These are phyloP conservation scores for Gila orcuttii DNA, from an alignment of 2,113 vertebrate species.

Conservation along the genomic window DNA sequence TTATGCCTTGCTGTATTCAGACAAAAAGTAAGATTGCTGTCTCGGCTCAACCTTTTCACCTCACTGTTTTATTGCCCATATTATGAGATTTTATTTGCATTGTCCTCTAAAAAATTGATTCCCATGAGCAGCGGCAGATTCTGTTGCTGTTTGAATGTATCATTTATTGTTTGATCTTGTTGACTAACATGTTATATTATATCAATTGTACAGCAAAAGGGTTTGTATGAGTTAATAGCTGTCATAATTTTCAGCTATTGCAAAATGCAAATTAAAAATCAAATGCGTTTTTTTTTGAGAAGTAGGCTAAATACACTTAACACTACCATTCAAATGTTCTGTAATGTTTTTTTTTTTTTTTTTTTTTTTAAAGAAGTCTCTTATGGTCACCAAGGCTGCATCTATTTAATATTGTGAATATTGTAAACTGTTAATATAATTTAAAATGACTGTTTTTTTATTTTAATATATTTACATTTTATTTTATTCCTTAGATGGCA, in stretches of 20 bases:
- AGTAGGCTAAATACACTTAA: neutral
- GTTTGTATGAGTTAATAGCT: neutral
- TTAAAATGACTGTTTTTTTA: neutral
- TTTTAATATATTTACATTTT: neutral
- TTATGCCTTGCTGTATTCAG: conserved; percentile 96
- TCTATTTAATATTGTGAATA: neutral
- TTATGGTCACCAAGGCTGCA: neutral
- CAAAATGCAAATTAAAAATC: neutral
- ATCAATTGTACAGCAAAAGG: neutral
- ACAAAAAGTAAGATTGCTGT: conserved; percentile 90
- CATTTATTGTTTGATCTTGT: too few relatives aligned
- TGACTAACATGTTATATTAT: too few relatives aligned
- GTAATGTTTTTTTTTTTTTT: neutral
- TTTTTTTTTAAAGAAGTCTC: neutral
- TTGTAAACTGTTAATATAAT: neutral
- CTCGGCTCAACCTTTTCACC: neutral
- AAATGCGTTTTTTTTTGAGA: neutral
- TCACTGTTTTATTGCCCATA: neutral
- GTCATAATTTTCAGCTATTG: neutral
- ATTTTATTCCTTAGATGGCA: neutral
- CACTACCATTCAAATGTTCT: neutral
- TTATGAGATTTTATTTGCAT: neutral
- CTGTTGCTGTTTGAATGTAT: neutral
- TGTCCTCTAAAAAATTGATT: neutral
- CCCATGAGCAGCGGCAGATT: too few relatives aligned